Evolutionary conservation across 2,888 invertebrate genomes (phyloP).

Genomic region (Caenorhabditis virilis): DNA sequence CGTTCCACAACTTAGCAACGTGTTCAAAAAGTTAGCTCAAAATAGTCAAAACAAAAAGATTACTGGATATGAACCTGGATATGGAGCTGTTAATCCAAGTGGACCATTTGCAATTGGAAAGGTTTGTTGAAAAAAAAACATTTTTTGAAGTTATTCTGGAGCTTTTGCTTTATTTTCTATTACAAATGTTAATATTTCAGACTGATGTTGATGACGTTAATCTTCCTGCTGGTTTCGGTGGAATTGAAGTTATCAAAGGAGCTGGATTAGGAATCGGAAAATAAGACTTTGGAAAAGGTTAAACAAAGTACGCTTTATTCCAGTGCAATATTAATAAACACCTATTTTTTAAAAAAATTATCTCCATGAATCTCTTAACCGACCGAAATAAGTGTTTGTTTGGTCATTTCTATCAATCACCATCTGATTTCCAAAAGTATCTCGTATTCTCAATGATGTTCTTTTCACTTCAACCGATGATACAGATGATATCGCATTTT

Average conservation of each 20-base stretch:
- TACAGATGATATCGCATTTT: constrained; percentile 10
- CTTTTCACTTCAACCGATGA: constrained; percentile 5
- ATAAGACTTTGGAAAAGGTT: constrained; percentile 3
- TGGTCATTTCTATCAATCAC: constrained; percentile 17
- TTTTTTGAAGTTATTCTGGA: constrained; percentile 31
- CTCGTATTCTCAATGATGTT: constrained; percentile 13
- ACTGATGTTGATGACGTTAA: constrained; percentile 56
- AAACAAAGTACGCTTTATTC: no score
- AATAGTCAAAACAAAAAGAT: constrained; percentile 42
- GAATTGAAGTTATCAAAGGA: constrained; percentile 37
- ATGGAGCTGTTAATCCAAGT: constrained; percentile 58
- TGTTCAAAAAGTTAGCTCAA: constrained; percentile 39
- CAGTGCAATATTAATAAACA: no score
- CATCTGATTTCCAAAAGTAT: constrained; percentile 29
- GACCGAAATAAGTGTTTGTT: constrained; percentile 16
- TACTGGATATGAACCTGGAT: constrained; percentile 58
- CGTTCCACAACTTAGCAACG: constrained; percentile 38
- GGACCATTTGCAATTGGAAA: constrained; percentile 59
- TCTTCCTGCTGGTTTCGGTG: constrained; percentile 56
- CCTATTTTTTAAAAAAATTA: no score
- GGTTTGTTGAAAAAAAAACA: constrained; percentile 54
- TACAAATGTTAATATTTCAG: constrained; percentile 8
- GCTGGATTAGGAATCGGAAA: constrained; percentile 63
- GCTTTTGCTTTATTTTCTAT: background rate
- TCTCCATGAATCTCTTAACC: constrained; percentile 19